phyloP scores from a whole-genome alignment of 1,140 invertebrate genomes.

The Sminthurides bifidus region DNA sequence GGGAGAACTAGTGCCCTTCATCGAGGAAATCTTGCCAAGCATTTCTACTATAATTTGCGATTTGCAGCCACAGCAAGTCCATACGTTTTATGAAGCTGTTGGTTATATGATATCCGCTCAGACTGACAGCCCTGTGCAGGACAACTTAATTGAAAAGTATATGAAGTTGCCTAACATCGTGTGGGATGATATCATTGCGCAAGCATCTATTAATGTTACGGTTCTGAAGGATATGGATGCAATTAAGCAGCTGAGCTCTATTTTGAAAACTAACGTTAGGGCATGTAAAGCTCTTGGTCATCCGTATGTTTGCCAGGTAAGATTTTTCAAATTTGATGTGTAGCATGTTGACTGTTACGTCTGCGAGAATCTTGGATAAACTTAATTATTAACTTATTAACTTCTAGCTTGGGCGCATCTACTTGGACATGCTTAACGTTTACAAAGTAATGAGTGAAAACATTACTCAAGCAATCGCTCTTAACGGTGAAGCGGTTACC shows the following conservation, averaged over 20 bases:
- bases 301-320: slow-evolving; percentile 79
- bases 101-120: slow-evolving; percentile 98
- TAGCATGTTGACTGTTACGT: neutral
- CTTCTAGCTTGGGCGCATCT: slow-evolving; percentile 77
- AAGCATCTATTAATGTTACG: slow-evolving; percentile 90
- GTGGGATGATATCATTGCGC: slow-evolving; percentile 97
- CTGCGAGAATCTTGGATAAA: slow-evolving; percentile 4
- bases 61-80: slow-evolving; percentile 95
- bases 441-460: slow-evolving; percentile 99
- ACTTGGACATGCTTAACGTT: slow-evolving; percentile 97
- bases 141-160: slow-evolving; percentile 90
- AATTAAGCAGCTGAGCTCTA: slow-evolving; percentile 93
- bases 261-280: slow-evolving; percentile 96
- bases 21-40: slow-evolving; percentile 94
- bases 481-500: slow-evolving; percentile 89
- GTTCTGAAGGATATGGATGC: slow-evolving; percentile 91
- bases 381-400: slow-evolving; percentile 11
- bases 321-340: neutral
- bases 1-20: slow-evolving; percentile 93
- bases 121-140: slow-evolving; percentile 74
- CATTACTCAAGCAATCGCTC: slow-evolving; percentile 86
- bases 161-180: slow-evolving; percentile 97
- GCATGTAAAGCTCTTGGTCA: slow-evolving; percentile 95
- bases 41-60: slow-evolving; percentile 98
- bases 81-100: slow-evolving; percentile 99